A percentile compares a stretch with the other conserved stretches of the same genome.
phyloP scores from a whole-genome alignment of 2,797 vertebrate genomes.

The Gymnocypris eckloni region DNA sequence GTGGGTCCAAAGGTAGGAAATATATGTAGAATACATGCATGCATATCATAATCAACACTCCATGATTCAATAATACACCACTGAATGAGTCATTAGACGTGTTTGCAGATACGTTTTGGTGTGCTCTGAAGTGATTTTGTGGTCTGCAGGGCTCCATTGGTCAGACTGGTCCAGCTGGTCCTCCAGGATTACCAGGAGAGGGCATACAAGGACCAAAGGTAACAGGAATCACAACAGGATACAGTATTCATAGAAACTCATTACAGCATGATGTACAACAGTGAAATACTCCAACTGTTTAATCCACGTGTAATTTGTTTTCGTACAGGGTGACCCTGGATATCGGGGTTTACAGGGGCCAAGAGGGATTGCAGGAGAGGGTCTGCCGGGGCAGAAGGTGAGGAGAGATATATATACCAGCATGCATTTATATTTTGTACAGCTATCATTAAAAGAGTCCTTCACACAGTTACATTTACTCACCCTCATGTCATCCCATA shows the following conservation, averaged over 20 bases:
- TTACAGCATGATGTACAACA: neutral
- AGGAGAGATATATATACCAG: constrained; percentile 29
- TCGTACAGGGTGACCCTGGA: constrained; percentile 84
- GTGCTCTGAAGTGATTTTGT: neutral
- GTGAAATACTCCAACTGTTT: neutral
- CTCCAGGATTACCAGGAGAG: constrained; percentile 77
- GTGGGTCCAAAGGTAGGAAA: constrained; percentile 81
- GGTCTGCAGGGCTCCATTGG: constrained; percentile 81
- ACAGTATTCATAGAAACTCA: neutral
- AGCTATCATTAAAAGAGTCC: neutral
- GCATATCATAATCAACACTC: neutral
- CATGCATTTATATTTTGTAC: neutral
- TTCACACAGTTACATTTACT: neutral
- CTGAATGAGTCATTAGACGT: neutral
- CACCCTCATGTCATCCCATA: neutral
- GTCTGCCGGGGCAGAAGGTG: constrained; percentile 87
- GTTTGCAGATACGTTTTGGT: neutral
- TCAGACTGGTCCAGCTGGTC: constrained; percentile 75
- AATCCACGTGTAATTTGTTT: neutral
- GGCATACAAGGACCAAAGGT: constrained; percentile 89
- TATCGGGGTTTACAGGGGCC: constrained; percentile 80
- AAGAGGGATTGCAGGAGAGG: constrained; percentile 80
- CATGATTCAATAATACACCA: neutral
- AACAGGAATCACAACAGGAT: constrained; percentile 36
- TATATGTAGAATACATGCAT: neutral